These are phyloP conservation scores for Alouatta palliata DNA, from an alignment of 2,113 vertebrate genomes.

Conservation along the genomic window DNA sequence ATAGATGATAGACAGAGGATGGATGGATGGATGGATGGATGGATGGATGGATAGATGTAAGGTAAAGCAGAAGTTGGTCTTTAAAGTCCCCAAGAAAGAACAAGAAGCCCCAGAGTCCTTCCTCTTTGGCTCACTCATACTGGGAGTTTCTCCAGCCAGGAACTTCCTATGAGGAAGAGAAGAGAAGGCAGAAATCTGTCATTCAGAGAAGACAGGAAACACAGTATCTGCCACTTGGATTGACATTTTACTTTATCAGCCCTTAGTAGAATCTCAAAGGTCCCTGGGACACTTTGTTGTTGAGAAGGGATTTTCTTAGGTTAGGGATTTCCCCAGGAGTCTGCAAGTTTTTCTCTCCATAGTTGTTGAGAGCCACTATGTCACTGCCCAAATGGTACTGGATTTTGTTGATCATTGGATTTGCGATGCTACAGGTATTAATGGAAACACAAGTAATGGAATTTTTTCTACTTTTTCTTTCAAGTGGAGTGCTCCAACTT, in stretches of 20 bases:
- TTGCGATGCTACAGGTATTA: neutral
- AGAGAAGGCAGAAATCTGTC: slow-evolving; percentile 41
- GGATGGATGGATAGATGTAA: neutral
- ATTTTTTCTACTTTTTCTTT: neutral
- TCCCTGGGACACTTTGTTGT: slow-evolving; percentile 54
- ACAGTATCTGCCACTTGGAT: neutral
- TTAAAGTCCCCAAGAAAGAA: slow-evolving; percentile 28
- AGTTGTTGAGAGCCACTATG: neutral
- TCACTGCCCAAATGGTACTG: neutral
- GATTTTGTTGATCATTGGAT: neutral
- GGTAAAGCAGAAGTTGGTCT: neutral
- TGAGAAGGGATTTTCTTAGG: slow-evolving; percentile 52
- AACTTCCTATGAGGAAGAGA: slow-evolving; percentile 49
- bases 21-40: neutral
- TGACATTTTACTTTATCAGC: slow-evolving; percentile 46
- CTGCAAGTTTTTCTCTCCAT: slow-evolving; percentile 35
- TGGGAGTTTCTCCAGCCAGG: slow-evolving; percentile 20
- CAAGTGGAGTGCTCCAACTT: neutral
- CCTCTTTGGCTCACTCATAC: neutral
- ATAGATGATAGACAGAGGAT: neutral
- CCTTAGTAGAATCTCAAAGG: slow-evolving; percentile 40
- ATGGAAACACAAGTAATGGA: neutral
- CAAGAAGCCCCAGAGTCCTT: neutral
- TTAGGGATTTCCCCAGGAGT: slow-evolving; percentile 64
- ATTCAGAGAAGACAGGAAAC: slow-evolving; percentile 54